Conservation (phyloP, 1,140 invertebrate genomes). For the Eueides isabella region DNA sequence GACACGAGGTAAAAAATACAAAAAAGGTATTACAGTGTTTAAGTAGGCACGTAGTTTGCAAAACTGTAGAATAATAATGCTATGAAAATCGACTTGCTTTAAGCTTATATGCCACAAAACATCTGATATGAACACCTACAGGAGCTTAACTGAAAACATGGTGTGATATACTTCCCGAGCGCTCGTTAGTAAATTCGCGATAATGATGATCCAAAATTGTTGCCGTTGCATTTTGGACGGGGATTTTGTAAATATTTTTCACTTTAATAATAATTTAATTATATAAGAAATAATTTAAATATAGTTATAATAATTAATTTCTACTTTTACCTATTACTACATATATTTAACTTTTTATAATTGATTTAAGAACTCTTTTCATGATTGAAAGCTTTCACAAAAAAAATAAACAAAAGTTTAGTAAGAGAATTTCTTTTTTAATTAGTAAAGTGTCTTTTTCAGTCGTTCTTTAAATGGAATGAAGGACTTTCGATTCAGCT, state of each 20-base stretch:
- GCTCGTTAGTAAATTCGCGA: slow-evolving; percentile 17
- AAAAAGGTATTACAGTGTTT: slow-evolving; percentile 67
- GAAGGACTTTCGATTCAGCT: too few relatives aligned
- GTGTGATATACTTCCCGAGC: slow-evolving; percentile 13
- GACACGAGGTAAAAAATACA: slow-evolving; percentile 55
- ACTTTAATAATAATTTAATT: slow-evolving; percentile 26
- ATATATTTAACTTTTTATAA: too few relatives aligned
- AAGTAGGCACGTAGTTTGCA: slow-evolving; percentile 54
- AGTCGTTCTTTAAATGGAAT: too few relatives aligned
- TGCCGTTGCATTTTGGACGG: slow-evolving; percentile 28
- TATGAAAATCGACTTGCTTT: slow-evolving; percentile 54
- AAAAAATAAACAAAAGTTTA: too few relatives aligned
- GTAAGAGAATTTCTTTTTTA: too few relatives aligned
- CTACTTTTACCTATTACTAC: too few relatives aligned
- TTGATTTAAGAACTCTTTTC: too few relatives aligned
- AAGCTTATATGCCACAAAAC: slow-evolving; percentile 69
- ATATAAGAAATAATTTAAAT: too few relatives aligned
- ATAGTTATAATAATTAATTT: too few relatives aligned
- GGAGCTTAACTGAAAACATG: slow-evolving; percentile 26
- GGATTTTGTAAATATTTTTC: slow-evolving; percentile 25
- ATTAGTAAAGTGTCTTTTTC: too few relatives aligned
- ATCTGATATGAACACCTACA: slow-evolving; percentile 49
- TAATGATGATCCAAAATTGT: slow-evolving; percentile 4
- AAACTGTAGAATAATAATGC: slow-evolving; percentile 57
- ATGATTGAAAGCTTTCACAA: too few relatives aligned